Percentiles rank a stretch among this genome's conserved stretches.
Conservation (phyloP, 2,888 invertebrate species). For the Coremacera marginata region DNA sequence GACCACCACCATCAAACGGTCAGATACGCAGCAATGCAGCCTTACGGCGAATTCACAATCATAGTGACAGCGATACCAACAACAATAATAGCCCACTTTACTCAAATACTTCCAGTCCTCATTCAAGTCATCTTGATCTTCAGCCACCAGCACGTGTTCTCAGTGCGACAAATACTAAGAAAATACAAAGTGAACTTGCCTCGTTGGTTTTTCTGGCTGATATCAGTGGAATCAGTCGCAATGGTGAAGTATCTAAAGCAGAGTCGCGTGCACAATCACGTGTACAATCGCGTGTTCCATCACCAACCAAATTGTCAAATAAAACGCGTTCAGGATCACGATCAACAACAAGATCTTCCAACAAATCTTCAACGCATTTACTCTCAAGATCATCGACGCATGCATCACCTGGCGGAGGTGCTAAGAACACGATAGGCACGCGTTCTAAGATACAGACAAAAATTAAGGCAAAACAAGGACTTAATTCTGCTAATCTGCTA, state of each 20-base stretch:
- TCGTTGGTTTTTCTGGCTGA: conserved; percentile 55
- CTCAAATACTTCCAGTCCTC: conserved; percentile 45
- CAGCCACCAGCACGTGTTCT: conserved; percentile 6
- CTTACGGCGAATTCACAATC: conserved; percentile 21
- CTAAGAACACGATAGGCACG: background rate
- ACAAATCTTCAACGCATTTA: conserved; percentile 35
- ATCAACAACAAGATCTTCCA: background rate
- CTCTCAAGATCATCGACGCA: conserved; percentile 28
- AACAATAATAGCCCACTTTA: conserved; percentile 43
- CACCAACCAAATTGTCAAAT: conserved; percentile 12
- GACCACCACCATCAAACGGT: background rate
- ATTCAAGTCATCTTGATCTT: conserved; percentile 17
- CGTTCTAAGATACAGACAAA: background rate
- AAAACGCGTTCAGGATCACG: conserved; percentile 25
- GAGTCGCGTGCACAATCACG: conserved; percentile 14
- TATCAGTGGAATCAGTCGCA: background rate
- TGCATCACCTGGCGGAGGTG: conserved; percentile 34
- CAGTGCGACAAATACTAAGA: conserved; percentile 35
- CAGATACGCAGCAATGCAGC: background rate
- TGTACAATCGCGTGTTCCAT: background rate
- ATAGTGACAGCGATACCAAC: conserved; percentile 28
- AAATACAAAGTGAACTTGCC: conserved; percentile 56
- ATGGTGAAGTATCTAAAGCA: background rate
- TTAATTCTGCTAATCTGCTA: background rate
- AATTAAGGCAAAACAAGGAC: background rate